These are phyloP conservation scores for Drosophila bocqueti DNA, from an alignment of 1,140 invertebrate genomes.

Conservation along the genomic window DNA sequence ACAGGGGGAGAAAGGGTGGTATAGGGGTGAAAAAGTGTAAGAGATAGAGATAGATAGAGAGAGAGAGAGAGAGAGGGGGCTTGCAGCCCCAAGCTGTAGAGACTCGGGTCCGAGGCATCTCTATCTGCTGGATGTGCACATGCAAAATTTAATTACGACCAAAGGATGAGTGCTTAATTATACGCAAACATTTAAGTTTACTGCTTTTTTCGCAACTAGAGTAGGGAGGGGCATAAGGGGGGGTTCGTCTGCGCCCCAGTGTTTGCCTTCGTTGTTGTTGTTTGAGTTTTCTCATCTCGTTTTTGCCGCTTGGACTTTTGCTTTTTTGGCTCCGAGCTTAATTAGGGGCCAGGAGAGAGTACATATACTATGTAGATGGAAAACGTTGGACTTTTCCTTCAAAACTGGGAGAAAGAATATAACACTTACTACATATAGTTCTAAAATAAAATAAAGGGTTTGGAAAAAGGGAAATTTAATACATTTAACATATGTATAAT, in stretches of 20 bases:
- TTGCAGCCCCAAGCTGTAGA: conserved; percentile 37
- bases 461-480: too few relatives aligned
- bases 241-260: conserved; percentile 35
- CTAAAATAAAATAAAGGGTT: neutral
- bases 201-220: conserved; percentile 70
- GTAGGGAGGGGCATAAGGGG: neutral
- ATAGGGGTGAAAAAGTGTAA: neutral
- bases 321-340: conserved; percentile 52
- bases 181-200: conserved; percentile 85
- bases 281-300: conserved; percentile 55
- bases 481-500: too few relatives aligned
- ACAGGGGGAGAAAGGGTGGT: neutral
- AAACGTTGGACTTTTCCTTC: neutral
- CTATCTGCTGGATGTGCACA: conserved; percentile 81
- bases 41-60: neutral
- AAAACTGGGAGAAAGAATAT: neutral
- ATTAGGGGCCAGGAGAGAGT: conserved; percentile 36
- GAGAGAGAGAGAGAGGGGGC: neutral
- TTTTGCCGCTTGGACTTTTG: conserved; percentile 54
- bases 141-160: conserved; percentile 85
- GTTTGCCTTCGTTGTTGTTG: conserved; percentile 44
- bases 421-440: neutral
- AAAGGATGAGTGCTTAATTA: conserved; percentile 85
- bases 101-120: conserved; percentile 27
- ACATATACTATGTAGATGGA: neutral